phyloP scores from a whole-genome alignment of 2,113 vertebrate species.

The Phylloscopus trochiloides region DNA sequence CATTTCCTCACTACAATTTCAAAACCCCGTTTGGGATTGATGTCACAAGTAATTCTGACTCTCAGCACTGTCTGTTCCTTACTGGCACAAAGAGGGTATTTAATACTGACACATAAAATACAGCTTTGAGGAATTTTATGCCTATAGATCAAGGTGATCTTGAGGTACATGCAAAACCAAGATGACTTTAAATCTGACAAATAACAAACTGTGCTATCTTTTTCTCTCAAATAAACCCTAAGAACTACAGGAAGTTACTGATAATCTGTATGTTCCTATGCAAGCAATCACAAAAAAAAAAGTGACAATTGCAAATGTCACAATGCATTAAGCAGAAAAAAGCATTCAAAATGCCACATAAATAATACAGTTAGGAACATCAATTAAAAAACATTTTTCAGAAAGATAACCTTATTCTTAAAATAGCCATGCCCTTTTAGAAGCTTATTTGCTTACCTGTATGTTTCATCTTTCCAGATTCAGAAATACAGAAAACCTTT shows the following conservation, averaged over 20 bases:
- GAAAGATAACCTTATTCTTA: background rate
- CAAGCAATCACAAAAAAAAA: background rate
- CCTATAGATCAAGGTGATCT: background rate
- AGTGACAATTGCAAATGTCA: background rate
- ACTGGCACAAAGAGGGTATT: background rate
- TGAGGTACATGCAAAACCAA: background rate
- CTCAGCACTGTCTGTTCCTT: fast-evolving
- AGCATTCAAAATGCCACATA: background rate
- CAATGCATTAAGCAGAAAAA: background rate
- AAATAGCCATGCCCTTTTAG: background rate
- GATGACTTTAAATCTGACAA: background rate
- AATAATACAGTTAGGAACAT: background rate
- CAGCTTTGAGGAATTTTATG: background rate
- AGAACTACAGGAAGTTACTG: background rate
- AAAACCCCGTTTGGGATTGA: background rate
- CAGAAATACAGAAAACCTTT: background rate
- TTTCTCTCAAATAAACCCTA: background rate
- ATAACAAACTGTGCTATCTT: background rate
- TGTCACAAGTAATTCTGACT: background rate
- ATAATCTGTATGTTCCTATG: background rate
- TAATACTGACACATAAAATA: background rate
- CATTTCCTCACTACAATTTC: background rate
- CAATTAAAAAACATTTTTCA: background rate
- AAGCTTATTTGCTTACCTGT: background rate
- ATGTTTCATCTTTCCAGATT: background rate